phyloP scores from a whole-genome alignment of 2,888 invertebrate species.

The Graphium colonna region DNA sequence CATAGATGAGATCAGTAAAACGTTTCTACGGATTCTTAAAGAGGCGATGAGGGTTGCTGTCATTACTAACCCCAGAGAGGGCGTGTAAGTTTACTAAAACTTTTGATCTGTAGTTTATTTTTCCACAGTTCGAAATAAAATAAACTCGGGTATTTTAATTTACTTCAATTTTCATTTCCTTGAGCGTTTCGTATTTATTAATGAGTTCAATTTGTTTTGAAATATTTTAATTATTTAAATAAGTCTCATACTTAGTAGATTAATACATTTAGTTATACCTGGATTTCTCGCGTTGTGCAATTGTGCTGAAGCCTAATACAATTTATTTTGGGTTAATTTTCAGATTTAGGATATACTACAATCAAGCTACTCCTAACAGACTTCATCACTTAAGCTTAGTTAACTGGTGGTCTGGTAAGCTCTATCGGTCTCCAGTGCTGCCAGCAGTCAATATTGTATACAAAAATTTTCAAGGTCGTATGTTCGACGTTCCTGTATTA shows the following conservation, averaged over 20 bases:
- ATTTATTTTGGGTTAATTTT: too few relatives aligned
- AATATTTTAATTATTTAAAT: too few relatives aligned
- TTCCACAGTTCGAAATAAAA: too few relatives aligned
- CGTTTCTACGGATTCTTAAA: constrained; percentile 71
- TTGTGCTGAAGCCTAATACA: too few relatives aligned
- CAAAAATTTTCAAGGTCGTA: constrained; percentile 82
- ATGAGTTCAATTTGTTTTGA: constrained; percentile 11
- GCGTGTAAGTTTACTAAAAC: constrained; percentile 70
- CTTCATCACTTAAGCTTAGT: constrained; percentile 81
- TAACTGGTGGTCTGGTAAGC: constrained; percentile 86
- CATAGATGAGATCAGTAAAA: constrained; percentile 65
- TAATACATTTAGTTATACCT: too few relatives aligned
- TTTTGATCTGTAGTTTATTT: too few relatives aligned
- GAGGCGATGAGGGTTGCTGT: constrained; percentile 82
- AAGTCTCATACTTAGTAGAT: too few relatives aligned
- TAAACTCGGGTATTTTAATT: too few relatives aligned
- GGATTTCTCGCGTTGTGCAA: too few relatives aligned
- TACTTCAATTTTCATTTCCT: not conserved
- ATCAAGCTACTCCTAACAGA: constrained; percentile 82
- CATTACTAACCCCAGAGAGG: constrained; percentile 81
- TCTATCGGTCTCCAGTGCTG: constrained; percentile 84
- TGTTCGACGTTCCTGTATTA: constrained; percentile 85
- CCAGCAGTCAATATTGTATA: constrained; percentile 82
- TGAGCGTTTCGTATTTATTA: not conserved
- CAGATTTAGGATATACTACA: constrained; percentile 86